phyloP scores from a whole-genome alignment of 2,113 vertebrate genomes.

The Aphelocoma coerulescens region DNA sequence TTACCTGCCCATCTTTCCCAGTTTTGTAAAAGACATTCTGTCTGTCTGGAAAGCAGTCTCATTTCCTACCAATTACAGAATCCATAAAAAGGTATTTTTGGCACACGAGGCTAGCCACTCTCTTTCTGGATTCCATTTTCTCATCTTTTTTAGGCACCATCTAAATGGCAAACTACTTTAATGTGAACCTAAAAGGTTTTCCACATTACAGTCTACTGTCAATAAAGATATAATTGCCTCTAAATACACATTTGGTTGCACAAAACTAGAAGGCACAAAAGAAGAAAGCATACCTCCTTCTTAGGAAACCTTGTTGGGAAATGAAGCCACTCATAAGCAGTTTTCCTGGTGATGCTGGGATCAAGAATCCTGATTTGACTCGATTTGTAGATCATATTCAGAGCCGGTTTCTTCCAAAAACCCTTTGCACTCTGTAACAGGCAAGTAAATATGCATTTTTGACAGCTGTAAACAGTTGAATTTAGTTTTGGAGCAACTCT shows the following conservation, averaged over 20 bases:
- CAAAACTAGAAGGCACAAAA: neutral
- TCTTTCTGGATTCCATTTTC: neutral
- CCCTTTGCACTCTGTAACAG: conserved; percentile 66
- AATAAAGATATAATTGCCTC: neutral
- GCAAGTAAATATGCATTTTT: neutral
- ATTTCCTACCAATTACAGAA: neutral
- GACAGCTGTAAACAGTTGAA: neutral
- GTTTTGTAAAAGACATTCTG: neutral
- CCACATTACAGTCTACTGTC: neutral
- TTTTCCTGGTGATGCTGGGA: conserved; percentile 72
- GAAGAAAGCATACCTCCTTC: conserved; percentile 67
- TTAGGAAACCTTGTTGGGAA: conserved; percentile 73
- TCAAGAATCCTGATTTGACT: conserved; percentile 79
- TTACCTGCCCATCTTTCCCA: neutral
- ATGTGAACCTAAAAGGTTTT: neutral
- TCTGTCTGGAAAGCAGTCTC: neutral
- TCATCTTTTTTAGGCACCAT: neutral
- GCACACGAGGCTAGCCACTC: neutral
- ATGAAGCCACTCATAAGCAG: conserved; percentile 73
- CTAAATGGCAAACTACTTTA: neutral
- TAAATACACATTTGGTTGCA: neutral
- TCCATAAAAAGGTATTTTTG: neutral
- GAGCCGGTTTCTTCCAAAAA: conserved; percentile 80
- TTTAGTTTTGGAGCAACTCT: neutral
- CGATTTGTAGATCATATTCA: conserved; percentile 75